Base-by-base conservation (phyloP, 2,888 invertebrate species). In the Tiliacea citrago region DNA sequence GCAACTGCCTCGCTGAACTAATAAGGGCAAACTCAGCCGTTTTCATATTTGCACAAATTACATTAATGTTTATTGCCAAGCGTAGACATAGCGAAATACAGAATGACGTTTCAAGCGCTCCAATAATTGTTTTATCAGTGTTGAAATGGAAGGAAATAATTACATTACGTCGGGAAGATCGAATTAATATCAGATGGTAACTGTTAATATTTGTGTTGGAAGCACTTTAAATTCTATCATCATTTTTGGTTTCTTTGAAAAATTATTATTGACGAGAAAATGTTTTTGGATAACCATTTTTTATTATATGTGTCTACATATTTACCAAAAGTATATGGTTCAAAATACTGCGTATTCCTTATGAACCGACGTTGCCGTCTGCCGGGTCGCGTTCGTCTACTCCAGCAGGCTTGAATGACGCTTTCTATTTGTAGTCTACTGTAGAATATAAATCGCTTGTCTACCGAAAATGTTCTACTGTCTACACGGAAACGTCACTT, bases 31-130 rank as follows among this genome's bases (percentile, higher is more conserved):
- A 93, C 90, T 92, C 92, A 88, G 91, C 88, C 92, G 90, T 94
- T 94, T 94, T 93, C 94, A 94, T 95, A 94, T 95, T 94, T 94
- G 94, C 92, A 88, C 93, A 93, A 94, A 95, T 95, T 94, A 95
- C 92, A 91, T 94, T 94, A 95, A 94, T 90, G 92, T 91, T 94
- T 92, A 94, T 93, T 93, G 92, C 93, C 89, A 91, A 85, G 87
- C 86, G 86, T 88, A 86, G 91, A 90, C 88, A 90, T 88, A 88
- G 89, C 89, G 86, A 85, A 89, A 87, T 83, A 84, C 87, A 91
- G 85, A 91, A 89, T 79, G 86, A 90, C 90, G 85, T 81, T 85
- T 77, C 72, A 77, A 85, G 80, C 79, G 83, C 75, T 81, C 88
- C 86, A 88, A 83, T 68, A 86, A 83, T 84, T 82, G 81, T 85